These are phyloP conservation scores for Chirona hameri DNA, from an alignment of 2,888 invertebrate genomes.

Conservation along the genomic window DNA sequence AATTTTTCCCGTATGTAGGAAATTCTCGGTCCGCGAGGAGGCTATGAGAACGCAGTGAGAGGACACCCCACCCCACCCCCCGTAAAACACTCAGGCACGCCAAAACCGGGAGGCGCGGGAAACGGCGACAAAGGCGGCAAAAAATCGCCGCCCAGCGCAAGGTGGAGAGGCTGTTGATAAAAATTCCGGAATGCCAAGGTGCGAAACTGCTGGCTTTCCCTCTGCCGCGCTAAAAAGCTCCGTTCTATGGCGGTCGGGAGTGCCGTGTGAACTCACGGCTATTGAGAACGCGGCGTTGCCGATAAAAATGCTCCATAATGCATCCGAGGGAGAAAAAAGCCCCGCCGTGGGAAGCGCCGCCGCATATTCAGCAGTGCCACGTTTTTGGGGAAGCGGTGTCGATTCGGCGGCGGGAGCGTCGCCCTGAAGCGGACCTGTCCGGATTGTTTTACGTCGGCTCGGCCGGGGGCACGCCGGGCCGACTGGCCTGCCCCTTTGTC, in stretches of 20 bases:
- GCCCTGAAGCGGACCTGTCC: background rate
- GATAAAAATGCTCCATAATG: constrained; percentile 25
- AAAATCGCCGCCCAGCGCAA: background rate
- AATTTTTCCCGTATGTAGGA: background rate
- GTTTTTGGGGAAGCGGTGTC: background rate
- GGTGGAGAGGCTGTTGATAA: constrained; percentile 23
- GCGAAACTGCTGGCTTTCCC: background rate
- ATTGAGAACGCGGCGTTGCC: background rate
- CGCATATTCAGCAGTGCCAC: background rate
- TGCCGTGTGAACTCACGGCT: background rate
- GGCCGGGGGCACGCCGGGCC: background rate
- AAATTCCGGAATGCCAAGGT: constrained; percentile 25
- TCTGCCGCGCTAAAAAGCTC: background rate
- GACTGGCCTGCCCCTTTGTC: background rate
- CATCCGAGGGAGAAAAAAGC: background rate
- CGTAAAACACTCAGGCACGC: background rate
- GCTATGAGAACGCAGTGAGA: background rate
- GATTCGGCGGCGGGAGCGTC: too few species aligned
- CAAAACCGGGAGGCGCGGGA: background rate
- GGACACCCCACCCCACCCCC: background rate
- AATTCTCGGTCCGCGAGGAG: background rate
- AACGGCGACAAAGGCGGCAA: background rate
- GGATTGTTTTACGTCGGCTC: background rate
- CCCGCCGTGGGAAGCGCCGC: background rate
- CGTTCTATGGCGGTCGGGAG: background rate